phyloP scores from a whole-genome alignment of 2,113 vertebrate species.

The Apodemus sylvaticus region DNA sequence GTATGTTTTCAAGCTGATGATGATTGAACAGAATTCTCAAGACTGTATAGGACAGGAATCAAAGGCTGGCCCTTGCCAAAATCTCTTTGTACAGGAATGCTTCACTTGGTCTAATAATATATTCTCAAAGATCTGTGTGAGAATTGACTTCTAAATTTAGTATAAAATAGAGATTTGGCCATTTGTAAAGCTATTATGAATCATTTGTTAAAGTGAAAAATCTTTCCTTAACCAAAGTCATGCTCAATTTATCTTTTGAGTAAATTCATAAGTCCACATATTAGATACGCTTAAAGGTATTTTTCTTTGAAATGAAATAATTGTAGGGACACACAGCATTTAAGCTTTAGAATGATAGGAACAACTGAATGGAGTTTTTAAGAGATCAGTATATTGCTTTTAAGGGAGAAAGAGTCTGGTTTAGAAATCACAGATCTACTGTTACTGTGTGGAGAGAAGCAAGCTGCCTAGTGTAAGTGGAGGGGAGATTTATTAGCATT shows the following conservation, averaged over 20 bases:
- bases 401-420: constrained; percentile 40
- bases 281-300: constrained; percentile 66
- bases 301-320: constrained; percentile 71
- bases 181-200: constrained; percentile 62
- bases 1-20: neutral
- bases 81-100: constrained; percentile 8
- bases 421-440: constrained; percentile 23
- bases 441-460: constrained; percentile 6
- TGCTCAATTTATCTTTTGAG: constrained; percentile 64
- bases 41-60: constrained; percentile 1
- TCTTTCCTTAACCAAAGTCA: constrained; percentile 59
- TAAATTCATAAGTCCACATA: constrained; percentile 53
- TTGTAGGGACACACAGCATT: neutral
- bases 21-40: constrained; percentile 32
- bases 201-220: constrained; percentile 70
- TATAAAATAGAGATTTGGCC: constrained; percentile 54
- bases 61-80: constrained; percentile 44
- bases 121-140: constrained; percentile 62
- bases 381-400: constrained; percentile 53
- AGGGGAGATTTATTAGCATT: constrained; percentile 41
- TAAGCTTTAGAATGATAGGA: constrained; percentile 12
- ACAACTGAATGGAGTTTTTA: constrained; percentile 41
- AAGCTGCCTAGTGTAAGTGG: neutral
- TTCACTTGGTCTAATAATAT: constrained; percentile 50
- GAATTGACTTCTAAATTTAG: constrained; percentile 63